Base-by-base conservation (phyloP, 2,113 vertebrate genomes). In the Capricornis sumatraensis region DNA sequence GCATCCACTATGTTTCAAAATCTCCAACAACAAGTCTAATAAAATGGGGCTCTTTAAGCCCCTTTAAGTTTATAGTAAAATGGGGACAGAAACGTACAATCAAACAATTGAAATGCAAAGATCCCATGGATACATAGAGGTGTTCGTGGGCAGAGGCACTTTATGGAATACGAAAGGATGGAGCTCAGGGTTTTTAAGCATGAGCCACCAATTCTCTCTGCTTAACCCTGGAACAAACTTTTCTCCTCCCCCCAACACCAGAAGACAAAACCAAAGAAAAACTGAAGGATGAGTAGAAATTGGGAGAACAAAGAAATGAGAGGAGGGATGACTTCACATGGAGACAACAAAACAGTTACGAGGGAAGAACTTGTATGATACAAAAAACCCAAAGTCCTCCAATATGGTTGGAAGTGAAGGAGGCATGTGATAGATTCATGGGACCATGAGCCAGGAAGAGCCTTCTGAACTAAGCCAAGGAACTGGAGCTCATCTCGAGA, bases 251-350 rank as follows among this genome's bases (percentile, higher is more conserved):
- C 8, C 40, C 40, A 40, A 4, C 33, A 19, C 45, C 27, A 30
- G 28, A 30, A 62, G 28, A 28, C 7, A 79, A 8, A 28, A 28
- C 13, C 47, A 15, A 45, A 78, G 7, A n/a, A 55, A 40, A 84
- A 50, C 50, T 53, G 30, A 71, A 47, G 17, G 19, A 25, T 43
- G 3, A 36, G n/a, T 12, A 86, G 58, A 79, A 93, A 19, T 40
- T 53, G 45, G 28, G 67, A 87, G 82, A 45, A 74, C 53, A 74
- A 82, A 55, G 15, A 28, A 60, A 8, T 45, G 21, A 13, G 11
- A 1, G 23, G 5, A 3, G 6, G 14, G 6, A 6, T 0, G n/a
- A 6, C 55, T 62, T n/a, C 91, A 57, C 0, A 1, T 2, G 47
- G 52, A 82, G 25, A 60, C 12, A 47, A 52, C 2, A 28, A 71